Base-by-base conservation (phyloP, 2,797 vertebrate genomes). In the Pelodytes ibericus region DNA sequence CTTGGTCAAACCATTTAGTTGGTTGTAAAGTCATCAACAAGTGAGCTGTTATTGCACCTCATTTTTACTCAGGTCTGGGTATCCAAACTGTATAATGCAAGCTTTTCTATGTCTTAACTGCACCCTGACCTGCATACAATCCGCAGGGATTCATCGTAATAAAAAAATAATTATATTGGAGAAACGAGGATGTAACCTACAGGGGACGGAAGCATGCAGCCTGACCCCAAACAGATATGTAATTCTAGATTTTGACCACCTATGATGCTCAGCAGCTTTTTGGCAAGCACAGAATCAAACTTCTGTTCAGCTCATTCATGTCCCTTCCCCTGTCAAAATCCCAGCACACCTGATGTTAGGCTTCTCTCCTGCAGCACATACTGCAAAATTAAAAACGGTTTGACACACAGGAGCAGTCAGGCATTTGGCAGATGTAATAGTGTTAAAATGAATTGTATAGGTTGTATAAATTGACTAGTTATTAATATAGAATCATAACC, bases 221-320 rank as follows among this genome's bases (percentile, higher is more conserved):
- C 64, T 79, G 76, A 79, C 76, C 71, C 57, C 71, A 73, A 79
- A 69, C 76, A 78, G 70, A 78, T 49, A 68, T 73, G 70, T 73
- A 79, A 79, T 73, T 26, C 71, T 68, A 79, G 51, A 68, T 69
- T 73, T 2, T 44, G 76, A 61, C 76, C 76, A 73, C 76, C 76
- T 69, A 79, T 56, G 70, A 79, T 10, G 76, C 71, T 30, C 76
- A 63, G 70, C 26, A 53, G 57, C 25, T 44, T 53, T 66, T 33
- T 79, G 71, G 71, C 70, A 73, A 66, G 47, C 61, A 47, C 29
- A 73, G 76, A 72, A 73, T 79, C 64, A 25, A 56, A 22, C 49
- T 71, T 44, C 71, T 72, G 62, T 61, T 72, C 30, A 44, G 70
- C 3, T 47, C 9, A 15, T 36, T 30, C 64, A n/a, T 29, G 62